Evolutionary conservation across 2,888 invertebrate species (phyloP).

Genomic region (Vesta saturnalis): DNA sequence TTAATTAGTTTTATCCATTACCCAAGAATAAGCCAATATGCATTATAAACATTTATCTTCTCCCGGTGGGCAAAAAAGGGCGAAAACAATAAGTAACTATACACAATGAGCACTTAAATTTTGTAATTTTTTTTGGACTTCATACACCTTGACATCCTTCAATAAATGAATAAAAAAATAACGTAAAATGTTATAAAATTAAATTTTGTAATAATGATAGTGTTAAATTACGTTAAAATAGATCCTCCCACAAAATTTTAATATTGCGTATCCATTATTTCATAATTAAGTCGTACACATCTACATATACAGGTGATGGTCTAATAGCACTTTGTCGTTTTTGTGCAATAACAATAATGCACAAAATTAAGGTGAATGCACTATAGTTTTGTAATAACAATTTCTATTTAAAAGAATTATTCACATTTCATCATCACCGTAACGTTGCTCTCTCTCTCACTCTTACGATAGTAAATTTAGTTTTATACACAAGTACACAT

Average conservation of each 20-base stretch:
- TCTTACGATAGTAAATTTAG: too few species aligned
- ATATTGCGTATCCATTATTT: slow-evolving; percentile 3
- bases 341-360: slow-evolving; percentile 41
- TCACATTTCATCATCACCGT: slow-evolving; percentile 49
- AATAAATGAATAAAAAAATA: too few species aligned
- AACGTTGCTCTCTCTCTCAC: slow-evolving; percentile 22
- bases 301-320: slow-evolving; percentile 21
- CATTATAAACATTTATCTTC: too few species aligned
- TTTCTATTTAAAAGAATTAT: slow-evolving; percentile 57
- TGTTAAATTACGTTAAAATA: slow-evolving; percentile 2
- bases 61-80: too few species aligned
- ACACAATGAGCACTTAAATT: too few species aligned
- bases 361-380: slow-evolving; percentile 50
- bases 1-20: too few species aligned
- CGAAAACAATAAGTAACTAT: too few species aligned
- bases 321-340: slow-evolving; percentile 7
- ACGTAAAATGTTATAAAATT: too few species aligned
- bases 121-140: too few species aligned
- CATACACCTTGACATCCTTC: too few species aligned
- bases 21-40: too few species aligned
- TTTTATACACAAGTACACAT: too few species aligned
- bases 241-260: slow-evolving; percentile 5
- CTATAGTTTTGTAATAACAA: slow-evolving; percentile 55
- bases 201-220: neutral
- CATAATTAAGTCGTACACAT: slow-evolving; percentile 11